These are phyloP conservation scores for Trachelus iudaicus DNA, from an alignment of 2,888 invertebrate genomes.

Conservation along the genomic window DNA sequence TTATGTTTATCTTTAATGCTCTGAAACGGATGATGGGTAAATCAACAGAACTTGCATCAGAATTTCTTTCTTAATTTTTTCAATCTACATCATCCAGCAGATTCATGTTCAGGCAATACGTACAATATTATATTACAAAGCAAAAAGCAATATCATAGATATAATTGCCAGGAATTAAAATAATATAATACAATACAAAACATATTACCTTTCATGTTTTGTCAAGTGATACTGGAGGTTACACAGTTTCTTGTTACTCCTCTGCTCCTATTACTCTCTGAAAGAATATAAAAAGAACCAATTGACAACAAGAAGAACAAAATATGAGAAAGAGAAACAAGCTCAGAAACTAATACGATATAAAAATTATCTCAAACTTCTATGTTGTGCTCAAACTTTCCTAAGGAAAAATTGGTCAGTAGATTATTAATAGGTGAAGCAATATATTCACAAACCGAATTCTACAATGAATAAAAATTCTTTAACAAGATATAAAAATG, in stretches of 20 bases:
- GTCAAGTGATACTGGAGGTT: neutral
- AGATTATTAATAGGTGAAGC: neutral
- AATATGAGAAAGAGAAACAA: neutral
- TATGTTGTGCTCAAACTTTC: neutral
- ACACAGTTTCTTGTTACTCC: neutral
- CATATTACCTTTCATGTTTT: neutral
- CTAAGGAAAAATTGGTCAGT: neutral
- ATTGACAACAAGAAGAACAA: neutral
- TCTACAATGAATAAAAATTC: neutral
- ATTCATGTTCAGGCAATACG: neutral
- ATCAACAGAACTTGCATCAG: conserved; percentile 41
- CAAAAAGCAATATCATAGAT: neutral
- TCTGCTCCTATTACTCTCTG: neutral
- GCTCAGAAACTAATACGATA: neutral
- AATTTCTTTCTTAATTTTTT: conserved; percentile 19
- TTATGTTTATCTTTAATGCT: neutral
- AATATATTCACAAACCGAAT: neutral
- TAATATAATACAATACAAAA: neutral
- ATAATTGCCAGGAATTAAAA: neutral
- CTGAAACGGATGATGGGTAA: conserved; percentile 33
- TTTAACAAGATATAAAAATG: neutral
- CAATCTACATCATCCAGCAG: conserved; percentile 6
- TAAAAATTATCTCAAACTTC: neutral
- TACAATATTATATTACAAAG: neutral
- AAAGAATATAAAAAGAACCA: neutral